Evolutionary conservation across 2,113 vertebrate genomes (phyloP), one percentile per base, ranked within the genome.

Genomic region (Climacteris rufus): DNA sequence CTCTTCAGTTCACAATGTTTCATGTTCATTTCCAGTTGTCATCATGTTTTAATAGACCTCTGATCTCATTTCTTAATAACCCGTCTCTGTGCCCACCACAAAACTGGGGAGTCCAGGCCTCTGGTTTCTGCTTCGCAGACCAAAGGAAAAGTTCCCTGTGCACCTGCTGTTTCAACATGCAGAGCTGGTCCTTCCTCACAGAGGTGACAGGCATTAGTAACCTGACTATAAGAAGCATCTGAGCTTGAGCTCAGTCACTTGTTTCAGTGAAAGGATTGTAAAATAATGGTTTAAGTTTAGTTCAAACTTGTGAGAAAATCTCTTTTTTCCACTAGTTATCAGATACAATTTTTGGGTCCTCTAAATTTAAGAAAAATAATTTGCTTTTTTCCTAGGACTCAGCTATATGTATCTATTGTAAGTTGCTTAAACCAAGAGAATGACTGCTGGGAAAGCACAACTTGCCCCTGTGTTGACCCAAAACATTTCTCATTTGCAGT

Each of bases 391-490:
- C 24, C 24, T 71, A 63, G 17, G 39, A 84, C 52, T 91, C 44
- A 59, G 68, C 47, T 71, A 13, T n/a, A 87, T n/a, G 6, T 39
- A 68, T 70, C 78, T 69, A 56, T 37, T 60, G 15, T 27, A 77
- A 57, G 25, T 53, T 81, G 83, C 14, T 74, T 78, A 50, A 91
- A 84, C 8, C 30, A 93, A 92, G 27, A 95, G 80, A 90, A 54
- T 16, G 16, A 78, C 52, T 75, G 47, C 61, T 28, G 52, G 47
- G 68, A 81, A 90, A 83, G 50, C 40, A 69, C 30, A 87, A 33
- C 33, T 56, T 89, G 56, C 28, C 56, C 47, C 35, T 66, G n/a
- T 63, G 52, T 59, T 70, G 72, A 89, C 56, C 64, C 42, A 35
- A 63, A 88, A 28, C 7, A 33, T 70, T 75, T 87, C 52, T 72